Conservation (phyloP, 2,797 vertebrate genomes). For the Atherinosoma microstoma region DNA sequence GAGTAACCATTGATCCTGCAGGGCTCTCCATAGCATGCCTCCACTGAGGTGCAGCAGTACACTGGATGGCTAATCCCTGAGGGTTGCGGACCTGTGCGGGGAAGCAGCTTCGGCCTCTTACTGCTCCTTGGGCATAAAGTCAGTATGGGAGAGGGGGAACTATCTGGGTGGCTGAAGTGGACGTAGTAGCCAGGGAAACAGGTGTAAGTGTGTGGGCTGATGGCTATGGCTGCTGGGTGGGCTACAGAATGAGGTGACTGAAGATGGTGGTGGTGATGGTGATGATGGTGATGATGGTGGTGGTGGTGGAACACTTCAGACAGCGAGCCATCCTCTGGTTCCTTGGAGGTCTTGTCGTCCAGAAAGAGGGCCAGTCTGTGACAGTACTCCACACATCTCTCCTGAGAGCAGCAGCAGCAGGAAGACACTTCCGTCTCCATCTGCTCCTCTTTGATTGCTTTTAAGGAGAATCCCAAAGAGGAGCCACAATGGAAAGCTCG, state of each 20-base stretch:
- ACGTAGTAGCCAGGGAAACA: constrained; percentile 86
- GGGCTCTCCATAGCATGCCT: constrained; percentile 89
- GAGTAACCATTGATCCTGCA: constrained; percentile 84
- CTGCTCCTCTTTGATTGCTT: constrained; percentile 85
- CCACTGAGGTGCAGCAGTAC: constrained; percentile 91
- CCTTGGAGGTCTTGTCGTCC: constrained; percentile 90
- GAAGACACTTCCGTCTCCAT: constrained; percentile 81
- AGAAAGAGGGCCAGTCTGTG: constrained; percentile 94
- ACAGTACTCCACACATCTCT: constrained; percentile 88
- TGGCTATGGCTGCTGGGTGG: constrained; percentile 77
- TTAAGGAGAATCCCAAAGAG: constrained; percentile 78
- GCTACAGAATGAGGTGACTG: constrained; percentile 79
- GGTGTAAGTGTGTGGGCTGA: constrained; percentile 81
- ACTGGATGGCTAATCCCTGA: constrained; percentile 89
- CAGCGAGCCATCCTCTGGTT: constrained; percentile 85
- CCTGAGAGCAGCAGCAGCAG: constrained; percentile 87
- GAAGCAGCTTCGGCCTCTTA: constrained; percentile 85
- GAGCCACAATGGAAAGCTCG: constrained; percentile 74
- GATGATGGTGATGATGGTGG: constrained; percentile 79
- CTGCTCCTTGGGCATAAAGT: constrained; percentile 79
- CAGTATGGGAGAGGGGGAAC: constrained; percentile 72
- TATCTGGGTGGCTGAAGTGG: constrained; percentile 81
- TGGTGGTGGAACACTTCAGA: constrained; percentile 88
- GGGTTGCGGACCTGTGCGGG: constrained; percentile 82
- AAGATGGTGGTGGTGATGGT: constrained; percentile 82